phyloP scores from a whole-genome alignment of 2,113 vertebrate genomes.

The Aspidoscelis tigris region DNA sequence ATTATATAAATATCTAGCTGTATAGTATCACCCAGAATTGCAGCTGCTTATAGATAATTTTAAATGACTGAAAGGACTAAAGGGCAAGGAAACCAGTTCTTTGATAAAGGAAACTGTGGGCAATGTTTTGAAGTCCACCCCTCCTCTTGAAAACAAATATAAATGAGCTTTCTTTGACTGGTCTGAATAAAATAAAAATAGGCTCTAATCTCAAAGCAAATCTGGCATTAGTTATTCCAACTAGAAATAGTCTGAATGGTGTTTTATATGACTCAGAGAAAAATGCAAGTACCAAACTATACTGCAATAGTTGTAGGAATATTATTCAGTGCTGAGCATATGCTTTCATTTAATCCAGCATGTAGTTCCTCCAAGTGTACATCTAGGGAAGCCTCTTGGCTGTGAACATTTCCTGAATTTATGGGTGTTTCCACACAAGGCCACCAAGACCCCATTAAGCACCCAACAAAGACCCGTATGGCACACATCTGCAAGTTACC shows the following conservation, averaged over 20 bases:
- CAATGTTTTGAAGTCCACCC: slow-evolving; percentile 39
- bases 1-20: slow-evolving; percentile 58
- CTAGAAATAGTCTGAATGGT: neutral
- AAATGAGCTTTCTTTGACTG: no score
- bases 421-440: no score
- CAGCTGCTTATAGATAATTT: slow-evolving; percentile 59
- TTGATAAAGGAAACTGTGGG: slow-evolving; percentile 51
- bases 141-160: slow-evolving; percentile 42
- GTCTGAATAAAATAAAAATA: no score
- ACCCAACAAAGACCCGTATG: no score
- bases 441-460: no score
- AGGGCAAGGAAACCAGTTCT: slow-evolving; percentile 54
- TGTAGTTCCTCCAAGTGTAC: neutral
- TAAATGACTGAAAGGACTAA: slow-evolving; percentile 53
- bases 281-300: neutral
- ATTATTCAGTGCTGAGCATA: neutral
- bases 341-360: neutral
- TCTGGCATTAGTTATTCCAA: neutral
- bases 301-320: neutral
- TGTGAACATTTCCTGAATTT: neutral
- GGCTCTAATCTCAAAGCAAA: neutral
- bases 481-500: no score
- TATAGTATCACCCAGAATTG: slow-evolving; percentile 50
- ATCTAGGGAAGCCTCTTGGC: neutral
- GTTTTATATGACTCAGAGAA: no score